Evolutionary conservation across 2,888 invertebrate species (phyloP), one percentile per base, ranked within the genome.

Genomic region (Blera fallax): DNA sequence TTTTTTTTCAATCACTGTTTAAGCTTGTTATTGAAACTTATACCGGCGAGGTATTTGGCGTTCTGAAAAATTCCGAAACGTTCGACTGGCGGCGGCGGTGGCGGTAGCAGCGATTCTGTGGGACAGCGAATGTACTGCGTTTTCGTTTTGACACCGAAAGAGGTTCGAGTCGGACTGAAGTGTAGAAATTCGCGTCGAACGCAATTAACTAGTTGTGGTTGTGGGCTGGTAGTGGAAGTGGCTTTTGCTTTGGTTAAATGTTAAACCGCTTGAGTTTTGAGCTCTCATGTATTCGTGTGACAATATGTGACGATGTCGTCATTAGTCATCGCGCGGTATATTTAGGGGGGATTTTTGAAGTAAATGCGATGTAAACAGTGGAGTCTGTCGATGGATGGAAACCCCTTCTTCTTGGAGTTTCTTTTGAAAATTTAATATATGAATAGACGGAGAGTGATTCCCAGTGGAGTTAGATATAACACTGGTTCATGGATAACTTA

Each of bases 91-190:
- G 27, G 10, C 58, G 40, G 37, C 76, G 58, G 34, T 21, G 29
- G 32, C 43, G 58, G 34, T 21, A 16, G 37, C 45, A 37, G 3
- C 14, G 29, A 62, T 21, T n/a, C 40, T 37, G 24, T 1, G 27
- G 16, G 14, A 48, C 18, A 6, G 32, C 32, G 58, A 72, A 40
- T 16, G 11, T 45, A 64, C 67, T 37, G 73, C 50, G 80, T 70
- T 84, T 80, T 70, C 84, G 84, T 80, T 84, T 84, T 79, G 65
- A 43, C 18, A 74, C 84, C 70, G 74, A 74, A 70, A 76, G 80
- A 79, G 80, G 84, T 84, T 84, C 80, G 80, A 84, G 64, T 76
- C 74, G 70, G 74, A 84, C 84, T 84, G 80, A 84, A 79, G 65
- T 84, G 84, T 80, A 64, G 65, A 80, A 79, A 84, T 84, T 80